phyloP scores from a whole-genome alignment of 1,140 invertebrate species.

The Kradibia gibbosae region DNA sequence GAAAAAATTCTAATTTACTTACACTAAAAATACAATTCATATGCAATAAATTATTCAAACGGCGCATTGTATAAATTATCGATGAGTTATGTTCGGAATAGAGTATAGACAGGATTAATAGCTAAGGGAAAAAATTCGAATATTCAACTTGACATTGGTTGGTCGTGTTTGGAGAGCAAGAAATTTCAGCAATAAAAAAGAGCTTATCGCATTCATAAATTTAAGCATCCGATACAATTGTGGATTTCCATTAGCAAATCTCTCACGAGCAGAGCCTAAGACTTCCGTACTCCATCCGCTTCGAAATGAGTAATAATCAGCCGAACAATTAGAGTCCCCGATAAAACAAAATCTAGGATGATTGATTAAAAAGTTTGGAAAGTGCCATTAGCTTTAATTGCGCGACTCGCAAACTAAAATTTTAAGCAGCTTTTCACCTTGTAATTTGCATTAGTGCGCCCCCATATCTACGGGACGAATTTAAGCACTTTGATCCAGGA shows the following conservation, averaged over 20 bases:
- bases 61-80: too few species aligned
- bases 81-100: neutral
- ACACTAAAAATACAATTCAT: too few species aligned
- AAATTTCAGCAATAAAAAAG: too few species aligned
- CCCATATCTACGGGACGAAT: neutral
- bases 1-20: too few species aligned
- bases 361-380: slow-evolving; percentile 10
- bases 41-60: too few species aligned
- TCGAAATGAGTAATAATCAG: neutral
- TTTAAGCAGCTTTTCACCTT: neutral
- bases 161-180: too few species aligned
- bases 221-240: too few species aligned
- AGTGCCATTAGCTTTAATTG: slow-evolving; percentile 17
- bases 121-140: neutral
- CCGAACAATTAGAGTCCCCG: neutral
- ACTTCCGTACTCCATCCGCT: too few species aligned
- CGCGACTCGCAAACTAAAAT: neutral
- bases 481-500: neutral
- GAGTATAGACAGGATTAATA: slow-evolving; percentile 2
- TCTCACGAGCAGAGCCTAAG: too few species aligned
- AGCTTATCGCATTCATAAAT: too few species aligned
- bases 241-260: too few species aligned
- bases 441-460: slow-evolving; percentile 1
- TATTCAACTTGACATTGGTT: too few species aligned
- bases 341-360: neutral